Base-by-base conservation (phyloP, 2,888 invertebrate genomes). In the Tubulanus polymorphus region DNA sequence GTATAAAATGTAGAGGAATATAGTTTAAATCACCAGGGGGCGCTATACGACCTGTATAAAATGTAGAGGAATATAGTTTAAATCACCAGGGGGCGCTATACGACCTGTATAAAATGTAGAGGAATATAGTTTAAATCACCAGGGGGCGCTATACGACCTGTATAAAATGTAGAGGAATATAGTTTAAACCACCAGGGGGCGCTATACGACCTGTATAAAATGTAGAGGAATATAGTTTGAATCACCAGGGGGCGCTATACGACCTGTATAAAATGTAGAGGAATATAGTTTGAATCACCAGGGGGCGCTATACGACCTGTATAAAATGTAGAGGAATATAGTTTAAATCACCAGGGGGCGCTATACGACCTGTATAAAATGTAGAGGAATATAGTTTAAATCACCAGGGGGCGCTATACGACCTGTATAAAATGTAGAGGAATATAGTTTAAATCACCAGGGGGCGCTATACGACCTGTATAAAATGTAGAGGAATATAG, bases 301-400 rank as follows among this genome's bases (percentile, higher is more conserved):
- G 90, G 85, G 49, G 86, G 81, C 50, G 88, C 74, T 56, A 91
- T 84, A 67, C 87, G 84, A n/a, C 88, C 88, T 88, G 71, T 54
- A 78, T 77, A 56, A 59, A 26, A 30, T n/a, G n/a, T n/a, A n/a
- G n/a, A n/a, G n/a, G n/a, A n/a, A n/a, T n/a, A n/a, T n/a, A n/a
- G n/a, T n/a, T 83, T 53, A 97, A 85, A 72, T 87, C 84, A 41
- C 81, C 79, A 1, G 90, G 85, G 49, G 86, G 81, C 50, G 88
- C 74, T 56, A 91, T 84, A 67, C 87, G 84, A n/a, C 88, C 88
- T 88, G 71, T 54, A 78, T 77, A 56, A 59, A 26, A 30, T n/a
- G n/a, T n/a, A n/a, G n/a, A n/a, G n/a, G n/a, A n/a, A n/a, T n/a
- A n/a, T n/a, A n/a, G n/a, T n/a, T 83, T 53, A 97, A 85, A 72